A percentile compares a stretch with the other conserved stretches of the same genome.
These are phyloP conservation scores for Stictonetta naevosa DNA, from an alignment of 2,113 vertebrate species.

Conservation along the genomic window DNA sequence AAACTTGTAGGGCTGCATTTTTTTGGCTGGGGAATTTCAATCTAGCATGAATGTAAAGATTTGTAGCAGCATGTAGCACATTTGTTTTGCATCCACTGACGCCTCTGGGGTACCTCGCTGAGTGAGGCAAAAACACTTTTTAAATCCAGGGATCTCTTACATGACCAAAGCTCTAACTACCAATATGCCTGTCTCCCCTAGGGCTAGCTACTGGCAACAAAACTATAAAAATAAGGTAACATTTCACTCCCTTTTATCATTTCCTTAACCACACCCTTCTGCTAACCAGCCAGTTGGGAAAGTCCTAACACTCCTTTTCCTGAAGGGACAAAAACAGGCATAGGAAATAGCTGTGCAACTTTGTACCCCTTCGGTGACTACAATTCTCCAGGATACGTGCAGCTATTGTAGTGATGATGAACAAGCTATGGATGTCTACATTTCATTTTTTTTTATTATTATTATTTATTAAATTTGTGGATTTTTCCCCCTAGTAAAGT, in stretches of 20 bases:
- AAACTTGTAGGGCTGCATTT: not conserved
- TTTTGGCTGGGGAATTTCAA: not conserved
- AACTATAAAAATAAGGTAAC: not conserved
- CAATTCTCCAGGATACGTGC: not conserved
- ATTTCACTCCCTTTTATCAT: not conserved
- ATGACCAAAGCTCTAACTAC: not conserved
- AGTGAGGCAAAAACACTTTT: not conserved
- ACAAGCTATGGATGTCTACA: not conserved
- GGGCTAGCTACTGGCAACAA: slow-evolving; percentile 2
- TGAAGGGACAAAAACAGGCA: not conserved
- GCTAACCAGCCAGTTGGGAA: not conserved
- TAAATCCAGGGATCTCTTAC: not conserved
- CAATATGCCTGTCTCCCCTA: not conserved
- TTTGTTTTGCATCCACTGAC: not conserved
- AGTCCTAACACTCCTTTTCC: slow-evolving; percentile 26
- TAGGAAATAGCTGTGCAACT: slow-evolving; percentile 5
- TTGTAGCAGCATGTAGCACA: not conserved
- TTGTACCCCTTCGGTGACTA: not conserved
- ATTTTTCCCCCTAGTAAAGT: not conserved
- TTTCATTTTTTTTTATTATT: not conserved
- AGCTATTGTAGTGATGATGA: not conserved
- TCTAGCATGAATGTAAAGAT: not conserved
- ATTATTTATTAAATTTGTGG: not conserved
- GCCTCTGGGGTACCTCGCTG: not conserved
- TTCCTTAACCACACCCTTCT: not conserved